Conservation (phyloP, 2,113 vertebrate species). For the Theropithecus gelada region DNA sequence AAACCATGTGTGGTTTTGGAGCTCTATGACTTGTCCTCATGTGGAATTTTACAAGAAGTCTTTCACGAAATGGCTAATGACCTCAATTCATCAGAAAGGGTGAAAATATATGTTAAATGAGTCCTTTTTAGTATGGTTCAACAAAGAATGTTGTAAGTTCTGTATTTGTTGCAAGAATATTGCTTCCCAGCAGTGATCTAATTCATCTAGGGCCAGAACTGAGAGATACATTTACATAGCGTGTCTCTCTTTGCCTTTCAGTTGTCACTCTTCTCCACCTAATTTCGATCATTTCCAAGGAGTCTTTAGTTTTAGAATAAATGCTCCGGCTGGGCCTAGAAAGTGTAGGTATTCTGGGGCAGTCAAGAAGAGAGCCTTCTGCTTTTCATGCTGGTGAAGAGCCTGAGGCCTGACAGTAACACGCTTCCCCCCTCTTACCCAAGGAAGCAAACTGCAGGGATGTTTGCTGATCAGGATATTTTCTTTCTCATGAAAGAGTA, state of each 20-base stretch:
- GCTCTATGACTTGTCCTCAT: neutral
- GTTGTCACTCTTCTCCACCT: neutral
- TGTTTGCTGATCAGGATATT: neutral
- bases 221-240: neutral
- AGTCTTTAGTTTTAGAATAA: neutral
- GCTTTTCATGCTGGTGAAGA: neutral
- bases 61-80: neutral
- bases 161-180: neutral
- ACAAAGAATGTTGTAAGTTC: neutral
- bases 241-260: neutral
- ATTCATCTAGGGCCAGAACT: neutral
- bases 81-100: neutral
- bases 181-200: neutral
- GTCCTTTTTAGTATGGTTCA: neutral
- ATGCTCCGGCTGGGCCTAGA: neutral
- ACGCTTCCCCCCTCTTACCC: neutral
- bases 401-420: neutral
- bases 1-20: neutral
- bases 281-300: neutral
- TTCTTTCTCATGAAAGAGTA: constrained; percentile 2
- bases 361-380: neutral
- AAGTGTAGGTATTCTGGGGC: neutral
- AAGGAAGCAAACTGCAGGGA: neutral
- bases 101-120: neutral
- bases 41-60: neutral